Percentiles rank a stretch among this genome's conserved stretches.
These are phyloP conservation scores for Cherax destructor DNA, from an alignment of 1,140 invertebrate species.

Conservation along the genomic window DNA sequence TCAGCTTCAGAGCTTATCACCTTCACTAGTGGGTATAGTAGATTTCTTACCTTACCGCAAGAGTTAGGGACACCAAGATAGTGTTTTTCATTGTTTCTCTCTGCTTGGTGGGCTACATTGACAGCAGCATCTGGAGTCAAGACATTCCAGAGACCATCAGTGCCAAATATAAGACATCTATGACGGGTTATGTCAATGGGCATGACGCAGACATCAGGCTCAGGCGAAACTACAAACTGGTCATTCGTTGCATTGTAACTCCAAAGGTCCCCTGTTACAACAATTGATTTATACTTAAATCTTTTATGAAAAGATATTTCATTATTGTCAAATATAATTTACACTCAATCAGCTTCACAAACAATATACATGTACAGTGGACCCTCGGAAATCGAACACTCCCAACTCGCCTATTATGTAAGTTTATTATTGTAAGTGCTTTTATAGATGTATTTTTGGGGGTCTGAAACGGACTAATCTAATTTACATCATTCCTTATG, in stretches of 20 bases:
- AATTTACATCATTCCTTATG: no score
- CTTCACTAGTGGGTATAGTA: background rate
- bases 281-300: background rate
- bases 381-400: no score
- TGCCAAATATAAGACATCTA: constrained; percentile 95
- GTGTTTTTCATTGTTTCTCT: constrained; percentile 85
- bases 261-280: constrained; percentile 90
- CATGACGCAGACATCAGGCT: constrained; percentile 94
- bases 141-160: constrained; percentile 98
- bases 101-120: constrained; percentile 86
- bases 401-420: no score
- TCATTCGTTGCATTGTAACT: constrained; percentile 93
- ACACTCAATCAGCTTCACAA: no score
- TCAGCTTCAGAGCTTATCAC: no score
- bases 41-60: constrained; percentile 70
- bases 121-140: constrained; percentile 89
- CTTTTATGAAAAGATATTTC: no score
- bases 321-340: no score
- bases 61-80: constrained; percentile 73
- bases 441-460: no score
- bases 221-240: constrained; percentile 97
- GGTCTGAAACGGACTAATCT: no score
- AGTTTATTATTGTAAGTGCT: no score
- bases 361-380: no score
- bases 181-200: constrained; percentile 86